Base-by-base conservation (phyloP, 1,140 invertebrate genomes). In the Acromyrmex heyeri region DNA sequence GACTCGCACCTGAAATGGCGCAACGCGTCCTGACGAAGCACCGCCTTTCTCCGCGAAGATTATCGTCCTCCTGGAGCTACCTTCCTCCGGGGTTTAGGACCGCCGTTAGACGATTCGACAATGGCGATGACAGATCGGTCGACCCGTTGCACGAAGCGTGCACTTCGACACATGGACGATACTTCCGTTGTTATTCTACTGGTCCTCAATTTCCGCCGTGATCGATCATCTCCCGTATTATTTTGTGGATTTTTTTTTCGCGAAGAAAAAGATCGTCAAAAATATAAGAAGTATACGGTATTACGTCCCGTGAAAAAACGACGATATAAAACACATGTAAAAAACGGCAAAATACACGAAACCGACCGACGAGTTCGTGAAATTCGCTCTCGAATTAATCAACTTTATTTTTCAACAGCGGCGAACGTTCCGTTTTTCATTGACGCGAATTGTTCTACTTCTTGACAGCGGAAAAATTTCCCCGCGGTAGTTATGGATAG, bases 111-210 rank as follows among this genome's bases (percentile, higher is more conserved):
- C 53, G 64, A 55, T 82, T 79, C 82, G 83, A 64, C 76, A 89
- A 89, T 89, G 87, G 87, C 87, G 87, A 89, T 86, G 64, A 88
- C 53, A 59, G 87, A 81, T 75, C 48, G 75, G 55, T 44, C 64
- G 64, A 88, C 61, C 73, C 69, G 81, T 67, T 73, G 72, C 73
- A 70, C 62, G 55, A 81, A 57, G 34, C 75, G 34, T 78, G 75
- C 75, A 65, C 59, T 65, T 65, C 21, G 75, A 78, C 59, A 79
- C 61, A 48, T 18, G 72, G 30, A 64, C 82, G 61, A 78, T 65
- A 38, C 30, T 67, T 85, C 48, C 73, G 82, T 65, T 64, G 30
- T 85, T 79, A 48, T 53, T 55, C 24, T 44, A 30, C 73, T 55
- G 73, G 16, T 44, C 48, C 53, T 57, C 83, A 85, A 77, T 86